Evolutionary conservation across 2,888 invertebrate species (phyloP), one percentile per base, ranked within the genome.

Genomic region (Drosophila nigritarsus): DNA sequence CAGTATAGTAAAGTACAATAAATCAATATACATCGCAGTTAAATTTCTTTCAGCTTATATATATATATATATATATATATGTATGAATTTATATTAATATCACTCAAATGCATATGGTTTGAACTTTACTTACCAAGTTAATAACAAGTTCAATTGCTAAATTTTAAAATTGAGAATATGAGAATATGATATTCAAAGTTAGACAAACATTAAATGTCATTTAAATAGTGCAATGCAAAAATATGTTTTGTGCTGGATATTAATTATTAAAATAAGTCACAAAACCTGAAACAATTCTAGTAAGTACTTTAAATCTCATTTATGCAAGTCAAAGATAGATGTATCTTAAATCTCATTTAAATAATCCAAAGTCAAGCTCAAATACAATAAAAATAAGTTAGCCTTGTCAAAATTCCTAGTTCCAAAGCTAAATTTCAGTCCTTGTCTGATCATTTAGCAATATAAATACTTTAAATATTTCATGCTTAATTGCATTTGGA

Each of bases 11-110:
- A 38, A 18, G 8, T 8, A 8, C 30, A 9, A 30, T 30, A 30
- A 0, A 9, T 30, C 0, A 30, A 30, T 30, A 9, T 30, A 30
- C 0, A 30, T 9, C 8, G 2, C 30, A 30, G 0, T 0, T 0
- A 30, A 8, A 30, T 30, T 30, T 30, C 34, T 34, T 3, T 34
- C 34, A 13, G 13, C 11, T 34, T 34, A 13, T 4, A 3, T 32
- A 32, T 32, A 3, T 4, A 32, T 32, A n/a, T n/a, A n/a, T n/a
- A n/a, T 34, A 13, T 4, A 3, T 32, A 32, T 32, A 3, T 4
- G 11, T 32, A 13, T 34, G 4, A 34, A 1, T 34, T 34, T 36
- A 36, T 18, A 9, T 0, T 8, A 8, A 30, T 30, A 30, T 30
- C 8, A 30, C 30, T 30, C 30, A n/a, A n/a, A n/a, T n/a, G n/a